These are phyloP conservation scores for Aphidoletes aphidimyza DNA, from an alignment of 2,888 invertebrate species.

Conservation along the genomic window DNA sequence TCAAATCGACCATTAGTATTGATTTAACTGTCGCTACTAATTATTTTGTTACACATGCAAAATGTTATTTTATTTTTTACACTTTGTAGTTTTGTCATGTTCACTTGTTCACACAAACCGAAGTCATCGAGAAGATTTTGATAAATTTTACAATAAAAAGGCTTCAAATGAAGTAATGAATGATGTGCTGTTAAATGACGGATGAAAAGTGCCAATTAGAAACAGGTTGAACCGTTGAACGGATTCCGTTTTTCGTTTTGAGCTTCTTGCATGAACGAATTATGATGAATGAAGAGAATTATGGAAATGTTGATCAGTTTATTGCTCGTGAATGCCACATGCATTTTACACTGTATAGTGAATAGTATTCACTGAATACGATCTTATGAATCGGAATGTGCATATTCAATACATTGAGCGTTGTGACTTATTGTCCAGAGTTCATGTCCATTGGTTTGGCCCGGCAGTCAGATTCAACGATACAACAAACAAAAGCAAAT, in stretches of 20 bases:
- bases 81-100: background rate
- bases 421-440: constrained; percentile 14
- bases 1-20: constrained; percentile 25
- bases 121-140: background rate
- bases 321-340: background rate
- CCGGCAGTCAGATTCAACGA: background rate
- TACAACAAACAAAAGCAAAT: constrained; percentile 11
- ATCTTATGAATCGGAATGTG: background rate
- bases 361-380: background rate
- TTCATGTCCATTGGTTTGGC: background rate
- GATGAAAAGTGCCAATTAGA: background rate
- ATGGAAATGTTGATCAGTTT: constrained; percentile 5
- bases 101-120: background rate
- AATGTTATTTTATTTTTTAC: background rate
- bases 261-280: background rate
- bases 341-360: background rate
- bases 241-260: background rate
- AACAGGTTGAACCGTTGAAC: background rate
- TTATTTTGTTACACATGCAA: background rate
- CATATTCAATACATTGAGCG: background rate
- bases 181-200: background rate
- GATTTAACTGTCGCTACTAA: background rate
- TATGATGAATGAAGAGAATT: constrained; percentile 31
- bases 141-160: constrained; percentile 26
- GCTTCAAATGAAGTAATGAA: background rate